These are phyloP conservation scores for Dasypogon diadema DNA, from an alignment of 2,888 invertebrate genomes.

Conservation along the genomic window DNA sequence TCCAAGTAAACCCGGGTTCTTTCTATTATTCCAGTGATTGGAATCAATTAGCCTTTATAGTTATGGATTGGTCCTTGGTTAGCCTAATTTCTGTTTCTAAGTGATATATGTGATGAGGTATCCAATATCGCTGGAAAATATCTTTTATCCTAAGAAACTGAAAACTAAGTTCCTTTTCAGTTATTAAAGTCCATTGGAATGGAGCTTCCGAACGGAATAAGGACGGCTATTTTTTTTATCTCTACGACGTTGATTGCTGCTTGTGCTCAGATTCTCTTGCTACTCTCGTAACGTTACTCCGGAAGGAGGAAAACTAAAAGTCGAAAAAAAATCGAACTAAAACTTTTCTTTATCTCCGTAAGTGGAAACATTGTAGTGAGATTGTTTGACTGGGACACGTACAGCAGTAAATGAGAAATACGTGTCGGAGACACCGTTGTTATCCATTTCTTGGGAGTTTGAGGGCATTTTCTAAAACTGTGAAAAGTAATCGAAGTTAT, in stretches of 20 bases:
- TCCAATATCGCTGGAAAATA: neutral
- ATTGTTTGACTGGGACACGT: constrained; percentile 36
- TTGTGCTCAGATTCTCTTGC: neutral
- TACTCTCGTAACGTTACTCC: constrained; percentile 12
- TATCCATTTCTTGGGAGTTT: constrained; percentile 3
- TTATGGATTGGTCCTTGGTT: constrained; percentile 1
- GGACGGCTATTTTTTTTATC: no score
- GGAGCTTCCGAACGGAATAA: neutral
- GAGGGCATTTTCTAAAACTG: neutral
- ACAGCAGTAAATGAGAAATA: constrained; percentile 27
- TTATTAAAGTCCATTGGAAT: neutral
- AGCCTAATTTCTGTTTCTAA: neutral
- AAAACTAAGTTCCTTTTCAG: neutral
- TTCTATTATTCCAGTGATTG: neutral
- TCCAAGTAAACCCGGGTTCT: neutral
- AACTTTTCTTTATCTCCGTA: constrained; percentile 21
- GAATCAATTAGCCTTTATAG: constrained; percentile 24
- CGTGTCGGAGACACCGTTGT: constrained; percentile 23
- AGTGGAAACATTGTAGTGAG: constrained; percentile 34
- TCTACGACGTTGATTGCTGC: constrained; percentile 4
- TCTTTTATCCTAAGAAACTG: constrained; percentile 1
- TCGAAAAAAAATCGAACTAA: constrained; percentile 23
- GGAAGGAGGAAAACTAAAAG: neutral
- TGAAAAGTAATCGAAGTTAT: constrained; percentile 28
- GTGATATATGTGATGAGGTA: neutral